Base-by-base conservation (phyloP, 2,888 invertebrate species). In the Trisateles emortualis region DNA sequence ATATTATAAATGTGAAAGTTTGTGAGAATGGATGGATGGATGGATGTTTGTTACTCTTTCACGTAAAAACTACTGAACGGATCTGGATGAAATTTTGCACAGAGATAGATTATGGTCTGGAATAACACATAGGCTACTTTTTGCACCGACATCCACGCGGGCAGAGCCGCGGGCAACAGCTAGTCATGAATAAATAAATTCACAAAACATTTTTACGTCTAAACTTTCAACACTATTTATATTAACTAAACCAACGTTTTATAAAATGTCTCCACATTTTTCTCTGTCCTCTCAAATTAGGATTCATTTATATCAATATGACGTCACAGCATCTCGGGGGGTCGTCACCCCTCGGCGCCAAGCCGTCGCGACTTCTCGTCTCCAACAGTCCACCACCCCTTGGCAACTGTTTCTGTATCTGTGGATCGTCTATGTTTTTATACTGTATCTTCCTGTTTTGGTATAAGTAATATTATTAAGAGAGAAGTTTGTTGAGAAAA, bases 361-460 rank as follows among this genome's bases (percentile, higher is more conserved):
- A 33, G 16, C 41, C 24, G 84, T 72, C 84, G 79, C 77, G 84
- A 70, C 84, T 60, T 48, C 35, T 40, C 50, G 84, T 81, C 84
- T 83, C 68, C 59, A 1, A 14, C 30, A 22, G 26, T 17, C 30
- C 22, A 16, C 35, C 52, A 45, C 63, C 60, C 66, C 48, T 55
- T 60, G 66, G 63, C 69, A 72, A 68, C 66, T 65, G 58, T 64
- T 43, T 50, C 61, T 50, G 43, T 48, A 33, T 33, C 42, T 35
- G 16, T 17, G 16, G 29, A 13, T 13, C 8, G n/a, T 24, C 14
- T 35, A n/a, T 24, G 19, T 35, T 16, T 29, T 4, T 36, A 17
- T 26, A n/a, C n/a, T 8, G 22, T 22, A 5, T 2, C 22, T 26
- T 26, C 26, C 26, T 26, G 26, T 8, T 26, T 26, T 26, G 26